Conservation (phyloP, 2,113 vertebrate species). For the Indicator maculatus region DNA sequence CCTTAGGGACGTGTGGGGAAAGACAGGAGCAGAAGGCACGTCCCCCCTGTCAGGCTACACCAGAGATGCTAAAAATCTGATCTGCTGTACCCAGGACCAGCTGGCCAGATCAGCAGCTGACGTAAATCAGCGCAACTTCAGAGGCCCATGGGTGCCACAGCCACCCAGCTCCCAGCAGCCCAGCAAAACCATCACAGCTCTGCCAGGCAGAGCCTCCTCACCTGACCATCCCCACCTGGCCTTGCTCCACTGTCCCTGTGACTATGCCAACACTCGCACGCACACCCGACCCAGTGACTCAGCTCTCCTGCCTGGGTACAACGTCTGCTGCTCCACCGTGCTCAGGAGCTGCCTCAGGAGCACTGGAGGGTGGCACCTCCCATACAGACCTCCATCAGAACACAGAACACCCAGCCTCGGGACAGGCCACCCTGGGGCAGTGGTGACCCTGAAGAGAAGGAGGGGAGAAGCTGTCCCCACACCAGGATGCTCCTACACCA, state of each 20-base stretch:
- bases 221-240: background rate
- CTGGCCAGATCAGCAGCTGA: background rate
- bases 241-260: background rate
- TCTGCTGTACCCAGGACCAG: background rate
- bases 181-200: background rate
- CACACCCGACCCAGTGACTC: accelerated
- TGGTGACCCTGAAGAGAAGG: background rate
- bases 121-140: accelerated
- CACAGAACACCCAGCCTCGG: background rate
- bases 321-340: accelerated
- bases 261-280: accelerated
- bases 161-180: background rate
- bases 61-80: background rate
- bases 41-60: background rate
- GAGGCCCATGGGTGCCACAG: accelerated
- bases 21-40: background rate
- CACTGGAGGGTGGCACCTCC: background rate
- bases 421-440: background rate
- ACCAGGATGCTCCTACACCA: background rate
- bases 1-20: background rate
- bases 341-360: background rate
- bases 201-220: background rate
- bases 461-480: background rate
- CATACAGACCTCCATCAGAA: background rate
- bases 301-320: background rate